Base-by-base conservation (phyloP, 2,888 invertebrate genomes). In the Periphyllus acericola region DNA sequence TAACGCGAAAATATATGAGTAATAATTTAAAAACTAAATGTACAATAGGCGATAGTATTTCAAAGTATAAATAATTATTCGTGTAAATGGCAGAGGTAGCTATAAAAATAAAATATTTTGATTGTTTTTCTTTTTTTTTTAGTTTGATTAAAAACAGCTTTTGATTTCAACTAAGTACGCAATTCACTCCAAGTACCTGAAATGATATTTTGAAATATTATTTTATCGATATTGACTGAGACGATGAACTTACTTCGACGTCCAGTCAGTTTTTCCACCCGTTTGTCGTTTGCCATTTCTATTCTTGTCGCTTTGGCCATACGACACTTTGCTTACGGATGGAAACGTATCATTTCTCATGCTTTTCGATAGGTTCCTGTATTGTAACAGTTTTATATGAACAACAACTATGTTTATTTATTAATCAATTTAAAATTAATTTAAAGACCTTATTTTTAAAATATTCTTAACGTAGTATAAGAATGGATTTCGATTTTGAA, bases 131-230 rank as follows among this genome's bases (percentile, higher is more conserved):
- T 36, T 74, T 85, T 68, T 29, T 21, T 21, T 46, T 46, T 40
- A 34, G 68, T 78, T 85, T 85, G 76, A 78, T 78, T 85, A 34
- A 68, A 19, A 52, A 66, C 68, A 52, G 68, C 34, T 85, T 85
- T 85, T 85, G 76, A 78, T 85, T 85, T 78, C 52, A 46, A 78
- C 25, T 78, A 52, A 29, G 1, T 25, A 29, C 14, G 17, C 36
- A 40, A 78, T 68, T 85, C 68, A 85, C 32, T 85, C 84, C 76
- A 85, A 78, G 68, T 78, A 85, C 19, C 84, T 85, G 78, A 78
- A 78, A 85, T 25, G 68, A 85, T 19, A 78, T 19, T 34, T 19
- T 32, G 6, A 19, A 78, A 34, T 76, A 78, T 71, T 55, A 74
- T 72, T 72, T 74, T 75, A 34, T 46, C 14, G 1, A 14, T 14